Base-by-base conservation (phyloP, 2,888 invertebrate species). In the Rosalia funebris region DNA sequence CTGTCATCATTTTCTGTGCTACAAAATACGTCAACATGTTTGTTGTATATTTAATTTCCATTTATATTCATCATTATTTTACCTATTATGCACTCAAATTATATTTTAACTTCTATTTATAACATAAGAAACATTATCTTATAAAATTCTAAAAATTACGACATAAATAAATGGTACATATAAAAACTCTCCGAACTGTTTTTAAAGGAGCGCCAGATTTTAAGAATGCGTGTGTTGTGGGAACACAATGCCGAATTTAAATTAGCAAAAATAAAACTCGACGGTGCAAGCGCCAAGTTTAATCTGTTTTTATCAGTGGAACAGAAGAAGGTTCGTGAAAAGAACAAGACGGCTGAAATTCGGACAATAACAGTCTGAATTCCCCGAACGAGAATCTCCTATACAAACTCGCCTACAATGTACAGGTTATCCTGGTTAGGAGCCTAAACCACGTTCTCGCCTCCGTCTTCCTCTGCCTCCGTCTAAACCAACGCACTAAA, bases 351-450 rank as follows among this genome's bases (percentile, higher is more conserved):
- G 75, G 74, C 72, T 73, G 79, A 79, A 79, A 78, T 79, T 79
- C 79, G 79, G 77, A 79, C 79, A 79, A 79, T 79, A 79, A 77
- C 77, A 71, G 77, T 71, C 74, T 72, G 77, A 79, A 79, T 79
- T 79, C 79, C 77, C 78, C 75, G 79, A 79, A 79, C 77, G 77
- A 79, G 77, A 78, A 78, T 78, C 78, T 79, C 77, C 77, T 74
- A 75, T 75, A 77, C 78, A 78, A 79, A 77, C 77, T 77, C 76
- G 75, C 70, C 74, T 76, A 78, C 78, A 76, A 72, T 74, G 75
- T 75, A 72, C 76, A 75, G 72, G 77, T 73, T 76, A 74, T 75
- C 74, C 72, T 70, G 68, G 69, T 67, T 68, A 57, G 66, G 68
- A 70, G 71, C 63, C 68, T 65, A 60, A 62, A 68, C 67, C 67